Evolutionary conservation across 2,888 invertebrate genomes (phyloP).

Genomic region (Pilophorus perplexus): DNA sequence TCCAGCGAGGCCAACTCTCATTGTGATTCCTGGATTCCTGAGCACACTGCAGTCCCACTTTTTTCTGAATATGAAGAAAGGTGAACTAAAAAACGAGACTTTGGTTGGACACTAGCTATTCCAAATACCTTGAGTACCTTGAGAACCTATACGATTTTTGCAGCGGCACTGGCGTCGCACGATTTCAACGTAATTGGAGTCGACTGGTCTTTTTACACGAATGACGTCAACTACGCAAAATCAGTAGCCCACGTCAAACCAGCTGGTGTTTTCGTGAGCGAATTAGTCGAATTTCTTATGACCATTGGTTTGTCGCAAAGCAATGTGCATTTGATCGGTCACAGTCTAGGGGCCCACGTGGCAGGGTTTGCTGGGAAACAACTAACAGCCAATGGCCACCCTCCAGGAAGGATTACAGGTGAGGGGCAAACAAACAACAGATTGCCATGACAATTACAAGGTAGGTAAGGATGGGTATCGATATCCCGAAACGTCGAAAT

Average conservation of each 20-base stretch:
- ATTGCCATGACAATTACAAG: no score
- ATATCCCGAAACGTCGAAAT: no score
- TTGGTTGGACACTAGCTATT: no score
- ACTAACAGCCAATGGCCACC: slow-evolving; percentile 18
- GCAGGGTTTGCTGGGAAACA: slow-evolving; percentile 41
- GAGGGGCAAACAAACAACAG: no score
- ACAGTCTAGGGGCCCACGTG: slow-evolving; percentile 45
- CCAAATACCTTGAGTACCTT: no score
- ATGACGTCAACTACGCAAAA: slow-evolving; percentile 21
- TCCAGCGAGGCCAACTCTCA: no score
- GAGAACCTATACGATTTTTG: no score
- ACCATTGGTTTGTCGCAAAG: neutral
- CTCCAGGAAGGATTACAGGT: slow-evolving; percentile 21
- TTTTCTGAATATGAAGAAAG: no score
- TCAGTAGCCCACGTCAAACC: slow-evolving; percentile 7
- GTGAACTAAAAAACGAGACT: no score
- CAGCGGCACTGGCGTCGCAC: neutral
- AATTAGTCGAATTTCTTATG: slow-evolving; percentile 39
- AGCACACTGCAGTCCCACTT: no score
- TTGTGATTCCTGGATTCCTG: no score
- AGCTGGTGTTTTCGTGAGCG: slow-evolving; percentile 36
- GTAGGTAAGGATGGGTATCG: no score
- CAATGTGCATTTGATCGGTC: slow-evolving; percentile 35
- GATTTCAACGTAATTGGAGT: slow-evolving; percentile 44
- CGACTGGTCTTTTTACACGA: slow-evolving; percentile 41